Conservation (phyloP, 2,113 vertebrate species). For the Grus americana region DNA sequence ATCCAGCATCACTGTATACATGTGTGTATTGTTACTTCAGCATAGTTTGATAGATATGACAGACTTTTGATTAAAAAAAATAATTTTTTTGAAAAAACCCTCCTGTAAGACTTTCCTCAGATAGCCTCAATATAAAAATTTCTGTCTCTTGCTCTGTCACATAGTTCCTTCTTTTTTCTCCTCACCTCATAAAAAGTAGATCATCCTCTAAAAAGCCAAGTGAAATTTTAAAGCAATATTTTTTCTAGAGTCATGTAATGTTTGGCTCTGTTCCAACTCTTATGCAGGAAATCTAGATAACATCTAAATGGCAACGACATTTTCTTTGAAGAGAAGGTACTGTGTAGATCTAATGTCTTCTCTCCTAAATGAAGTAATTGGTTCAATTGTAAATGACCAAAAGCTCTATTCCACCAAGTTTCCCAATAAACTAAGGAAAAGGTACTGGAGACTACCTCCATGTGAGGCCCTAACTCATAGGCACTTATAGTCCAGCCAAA, state of each 20-base stretch:
- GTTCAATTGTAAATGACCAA: not conserved
- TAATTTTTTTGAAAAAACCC: not conserved
- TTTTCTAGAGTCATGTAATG: slow-evolving; percentile 25
- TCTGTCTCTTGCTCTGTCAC: not conserved
- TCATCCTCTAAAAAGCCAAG: slow-evolving; percentile 9
- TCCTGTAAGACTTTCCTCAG: not conserved
- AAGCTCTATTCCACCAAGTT: not conserved
- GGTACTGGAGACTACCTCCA: not conserved
- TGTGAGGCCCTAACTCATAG: not conserved
- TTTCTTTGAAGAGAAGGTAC: slow-evolving; percentile 46
- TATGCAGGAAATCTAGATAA: slow-evolving; percentile 25
- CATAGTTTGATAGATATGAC: not conserved
- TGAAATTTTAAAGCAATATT: not conserved
- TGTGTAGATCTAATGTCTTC: not conserved
- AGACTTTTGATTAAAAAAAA: not conserved
- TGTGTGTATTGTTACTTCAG: not conserved
- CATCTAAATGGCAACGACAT: slow-evolving; percentile 11
- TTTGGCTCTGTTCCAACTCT: not conserved
- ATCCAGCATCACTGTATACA: not conserved
- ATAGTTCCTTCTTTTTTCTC: not conserved
- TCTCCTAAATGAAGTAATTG: slow-evolving; percentile 5
- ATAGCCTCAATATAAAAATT: not conserved
- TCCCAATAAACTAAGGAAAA: not conserved
- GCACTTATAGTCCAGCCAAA: not conserved
- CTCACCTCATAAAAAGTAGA: slow-evolving; percentile 33